A percentile compares a stretch with the other conserved stretches of the same genome.
phyloP scores from a whole-genome alignment of 2,113 vertebrate species.

The Dasyornis broadbenti region DNA sequence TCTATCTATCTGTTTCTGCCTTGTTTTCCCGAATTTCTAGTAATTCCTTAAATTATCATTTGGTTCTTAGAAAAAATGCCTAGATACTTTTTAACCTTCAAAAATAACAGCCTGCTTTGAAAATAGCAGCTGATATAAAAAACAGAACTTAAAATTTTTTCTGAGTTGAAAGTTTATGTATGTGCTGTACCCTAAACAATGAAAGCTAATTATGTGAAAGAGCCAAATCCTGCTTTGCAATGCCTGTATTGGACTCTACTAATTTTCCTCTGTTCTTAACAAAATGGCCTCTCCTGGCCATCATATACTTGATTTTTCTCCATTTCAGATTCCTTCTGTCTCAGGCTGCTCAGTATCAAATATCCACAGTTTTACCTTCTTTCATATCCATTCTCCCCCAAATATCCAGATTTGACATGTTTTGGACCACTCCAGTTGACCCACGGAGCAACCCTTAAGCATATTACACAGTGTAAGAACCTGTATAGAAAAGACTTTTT shows the following conservation, averaged over 20 bases:
- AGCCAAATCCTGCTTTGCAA: neutral
- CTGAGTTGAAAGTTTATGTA: neutral
- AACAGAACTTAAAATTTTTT: neutral
- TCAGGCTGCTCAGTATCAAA: neutral
- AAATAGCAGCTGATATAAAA: neutral
- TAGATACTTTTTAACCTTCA: neutral
- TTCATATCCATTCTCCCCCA: neutral
- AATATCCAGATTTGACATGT: fast-evolving
- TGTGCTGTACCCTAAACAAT: neutral
- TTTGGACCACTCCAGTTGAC: neutral
- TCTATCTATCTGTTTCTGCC: neutral
- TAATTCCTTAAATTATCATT: neutral
- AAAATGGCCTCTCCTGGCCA: neutral
- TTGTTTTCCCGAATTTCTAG: neutral
- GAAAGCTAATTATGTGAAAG: neutral
- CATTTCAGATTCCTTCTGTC: neutral
- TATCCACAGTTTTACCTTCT: neutral
- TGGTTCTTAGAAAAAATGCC: neutral
- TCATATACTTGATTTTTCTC: neutral
- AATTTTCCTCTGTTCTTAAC: neutral
- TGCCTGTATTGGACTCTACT: neutral
- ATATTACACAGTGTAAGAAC: neutral
- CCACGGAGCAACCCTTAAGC: neutral
- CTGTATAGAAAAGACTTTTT: neutral
- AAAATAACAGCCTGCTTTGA: neutral